phyloP scores from a whole-genome alignment of 2,888 invertebrate genomes.

The Stratiomys singularior region DNA sequence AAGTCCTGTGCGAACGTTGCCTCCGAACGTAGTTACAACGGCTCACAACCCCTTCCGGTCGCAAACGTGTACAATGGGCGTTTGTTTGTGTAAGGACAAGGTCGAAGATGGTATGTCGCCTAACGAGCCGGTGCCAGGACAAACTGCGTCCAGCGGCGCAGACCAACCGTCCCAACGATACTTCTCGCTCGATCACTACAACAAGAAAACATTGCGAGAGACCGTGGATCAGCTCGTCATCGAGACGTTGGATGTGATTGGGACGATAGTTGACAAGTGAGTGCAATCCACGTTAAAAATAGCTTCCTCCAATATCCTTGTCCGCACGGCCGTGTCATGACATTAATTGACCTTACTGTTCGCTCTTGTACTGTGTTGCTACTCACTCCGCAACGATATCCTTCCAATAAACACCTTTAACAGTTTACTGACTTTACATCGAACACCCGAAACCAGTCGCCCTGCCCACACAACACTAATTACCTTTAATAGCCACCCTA shows the following conservation, averaged over 20 bases:
- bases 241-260: conserved; percentile 82
- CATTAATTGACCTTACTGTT: no score
- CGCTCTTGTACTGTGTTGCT: no score
- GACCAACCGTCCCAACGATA: conserved; percentile 55
- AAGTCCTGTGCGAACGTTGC: not conserved
- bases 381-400: no score
- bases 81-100: conserved; percentile 79
- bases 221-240: conserved; percentile 79
- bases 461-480: no score
- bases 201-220: conserved; percentile 61
- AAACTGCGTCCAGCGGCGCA: conserved; percentile 51
- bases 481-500: no score
- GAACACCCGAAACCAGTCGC: no score
- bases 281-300: conserved; percentile 58
- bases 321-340: no score
- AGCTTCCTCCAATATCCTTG: no score
- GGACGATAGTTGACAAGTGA: conserved; percentile 86
- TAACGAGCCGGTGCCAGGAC: conserved; percentile 33
- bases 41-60: not conserved
- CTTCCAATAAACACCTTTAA: no score
- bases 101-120: conserved; percentile 64
- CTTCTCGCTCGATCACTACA: conserved; percentile 55
- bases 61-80: conserved; percentile 70
- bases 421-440: no score
- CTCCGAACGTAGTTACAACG: not conserved